phyloP scores from a whole-genome alignment of 1,140 invertebrate species.

The Maniola jurtina region DNA sequence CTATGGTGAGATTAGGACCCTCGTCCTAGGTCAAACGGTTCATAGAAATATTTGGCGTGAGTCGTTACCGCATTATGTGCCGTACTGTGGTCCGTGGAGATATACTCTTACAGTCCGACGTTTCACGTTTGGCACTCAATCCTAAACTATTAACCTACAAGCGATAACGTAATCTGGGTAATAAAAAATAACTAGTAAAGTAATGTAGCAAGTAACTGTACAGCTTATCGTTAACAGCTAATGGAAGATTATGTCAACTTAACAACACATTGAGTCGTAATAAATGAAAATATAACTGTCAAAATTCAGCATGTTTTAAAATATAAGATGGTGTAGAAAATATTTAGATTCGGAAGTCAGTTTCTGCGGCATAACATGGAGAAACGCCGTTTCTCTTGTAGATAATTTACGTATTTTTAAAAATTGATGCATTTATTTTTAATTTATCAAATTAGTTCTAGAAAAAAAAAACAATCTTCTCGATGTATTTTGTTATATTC shows the following conservation, averaged over 20 bases:
- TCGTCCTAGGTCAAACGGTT: too few relatives aligned
- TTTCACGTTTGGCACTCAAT: slow-evolving; percentile 50
- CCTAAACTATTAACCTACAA: slow-evolving; percentile 32
- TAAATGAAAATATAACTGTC: neutral
- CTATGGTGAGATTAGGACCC: too few relatives aligned
- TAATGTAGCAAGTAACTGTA: slow-evolving; percentile 44
- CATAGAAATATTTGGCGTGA: too few relatives aligned
- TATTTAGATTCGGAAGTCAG: neutral
- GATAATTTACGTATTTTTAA: too few relatives aligned
- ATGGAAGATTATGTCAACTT: slow-evolving; percentile 51
- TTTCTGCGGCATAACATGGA: neutral
- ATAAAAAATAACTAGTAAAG: slow-evolving; percentile 45
- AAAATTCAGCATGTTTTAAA: neutral
- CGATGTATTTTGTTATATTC: too few relatives aligned
- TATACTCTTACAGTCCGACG: slow-evolving; percentile 10
- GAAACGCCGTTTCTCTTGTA: too few relatives aligned
- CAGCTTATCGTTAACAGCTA: slow-evolving; percentile 44
- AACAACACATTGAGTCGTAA: slow-evolving; percentile 19
- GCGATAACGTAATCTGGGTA: slow-evolving; percentile 41
- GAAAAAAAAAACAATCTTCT: too few relatives aligned
- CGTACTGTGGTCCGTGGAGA: too few relatives aligned
- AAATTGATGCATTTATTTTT: too few relatives aligned
- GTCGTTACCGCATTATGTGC: too few relatives aligned
- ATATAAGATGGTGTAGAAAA: neutral
- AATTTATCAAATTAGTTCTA: too few relatives aligned